These are phyloP conservation scores for Vanacampus margaritifer DNA, from an alignment of 2,113 vertebrate genomes.

Conservation along the genomic window DNA sequence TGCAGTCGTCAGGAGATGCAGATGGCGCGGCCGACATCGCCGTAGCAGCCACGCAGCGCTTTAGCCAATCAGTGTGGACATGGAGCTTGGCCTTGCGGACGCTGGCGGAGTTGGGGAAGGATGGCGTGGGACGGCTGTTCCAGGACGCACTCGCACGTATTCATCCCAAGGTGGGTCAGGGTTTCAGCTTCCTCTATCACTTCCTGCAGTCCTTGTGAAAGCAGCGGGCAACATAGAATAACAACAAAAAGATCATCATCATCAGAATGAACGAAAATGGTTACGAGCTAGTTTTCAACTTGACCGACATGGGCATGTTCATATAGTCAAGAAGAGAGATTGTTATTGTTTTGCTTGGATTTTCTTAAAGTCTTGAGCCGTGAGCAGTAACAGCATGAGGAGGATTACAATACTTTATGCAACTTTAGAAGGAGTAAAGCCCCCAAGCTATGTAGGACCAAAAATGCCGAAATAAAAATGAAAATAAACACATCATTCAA, in stretches of 20 bases:
- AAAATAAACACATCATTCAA: no score
- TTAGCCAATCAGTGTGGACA: slow-evolving; percentile 69
- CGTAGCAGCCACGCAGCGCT: slow-evolving; percentile 66
- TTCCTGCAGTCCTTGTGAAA: background rate
- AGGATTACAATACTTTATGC: slow-evolving; percentile 46
- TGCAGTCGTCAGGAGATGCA: slow-evolving; percentile 62
- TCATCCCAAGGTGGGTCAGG: slow-evolving; percentile 79
- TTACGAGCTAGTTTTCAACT: background rate
- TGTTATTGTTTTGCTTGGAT: slow-evolving; percentile 18
- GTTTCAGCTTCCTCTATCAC: slow-evolving; percentile 25
- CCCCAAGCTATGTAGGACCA: no score
- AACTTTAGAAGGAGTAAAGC: background rate
- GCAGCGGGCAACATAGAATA: background rate
- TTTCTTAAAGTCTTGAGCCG: slow-evolving; percentile 29
- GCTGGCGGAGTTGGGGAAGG: slow-evolving; percentile 71
- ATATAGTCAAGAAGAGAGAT: slow-evolving; percentile 15
- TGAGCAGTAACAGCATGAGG: slow-evolving; percentile 37
- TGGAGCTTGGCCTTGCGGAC: slow-evolving; percentile 82
- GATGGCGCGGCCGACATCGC: slow-evolving; percentile 74
- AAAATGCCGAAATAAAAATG: no score
- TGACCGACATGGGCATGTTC: background rate
- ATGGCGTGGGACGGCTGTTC: slow-evolving; percentile 66
- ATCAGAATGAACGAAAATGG: background rate
- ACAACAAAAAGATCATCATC: background rate
- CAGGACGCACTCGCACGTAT: slow-evolving; percentile 78